Base-by-base conservation (phyloP, 2,888 invertebrate species). In the Caenorhabditis sp. region DNA sequence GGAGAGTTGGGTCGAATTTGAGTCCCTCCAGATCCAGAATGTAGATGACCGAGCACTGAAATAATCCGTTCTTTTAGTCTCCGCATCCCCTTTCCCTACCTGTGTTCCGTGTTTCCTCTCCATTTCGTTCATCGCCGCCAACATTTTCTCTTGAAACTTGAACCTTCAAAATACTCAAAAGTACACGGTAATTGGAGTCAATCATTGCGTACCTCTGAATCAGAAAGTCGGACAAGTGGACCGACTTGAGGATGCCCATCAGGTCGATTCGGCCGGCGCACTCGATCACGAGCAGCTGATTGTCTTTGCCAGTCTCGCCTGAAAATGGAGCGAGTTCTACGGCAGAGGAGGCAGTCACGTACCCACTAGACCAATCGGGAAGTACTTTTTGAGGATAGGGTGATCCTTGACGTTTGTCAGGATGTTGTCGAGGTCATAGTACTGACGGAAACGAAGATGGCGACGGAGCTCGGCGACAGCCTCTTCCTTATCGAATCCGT, bases 201-300 rank as follows among this genome's bases (percentile, higher is more conserved):
- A 1, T n/a, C n/a, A n/a, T 41, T 17, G 2, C 30, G 32, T 61
- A 80, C 55, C 86, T 72, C 58, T 82, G 83, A 41, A 83, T 76
- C 24, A 85, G 66, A 61, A 86, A 86, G 43, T 83, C 79, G 27
- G 81, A 80, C 41, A 80, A 50, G 22, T 83, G 86, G 0, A 84
- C 83, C 2, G 81, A 70, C 50, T 83, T 83, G 20, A 86, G 72
- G 32, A 86, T 83, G 26, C 86, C 86, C 75, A 82, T 79, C 50
- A 84, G 62, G 58, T 86, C 85, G 43, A 84, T 84, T 46, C 80
- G 66, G 5, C 85, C 85, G n/a, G 84, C 85, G 53, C 83, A 82
- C 63, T 86, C 85, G 41, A 83, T 81, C 20, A 86, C 84, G 15
- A 86, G 75, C 27, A 85, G 74, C 32, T 78, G 78, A 45, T 84